A percentile compares a stretch with the other conserved stretches of the same genome.
Conservation (phyloP, 2,113 vertebrate genomes). For the Lycaon pictus region DNA sequence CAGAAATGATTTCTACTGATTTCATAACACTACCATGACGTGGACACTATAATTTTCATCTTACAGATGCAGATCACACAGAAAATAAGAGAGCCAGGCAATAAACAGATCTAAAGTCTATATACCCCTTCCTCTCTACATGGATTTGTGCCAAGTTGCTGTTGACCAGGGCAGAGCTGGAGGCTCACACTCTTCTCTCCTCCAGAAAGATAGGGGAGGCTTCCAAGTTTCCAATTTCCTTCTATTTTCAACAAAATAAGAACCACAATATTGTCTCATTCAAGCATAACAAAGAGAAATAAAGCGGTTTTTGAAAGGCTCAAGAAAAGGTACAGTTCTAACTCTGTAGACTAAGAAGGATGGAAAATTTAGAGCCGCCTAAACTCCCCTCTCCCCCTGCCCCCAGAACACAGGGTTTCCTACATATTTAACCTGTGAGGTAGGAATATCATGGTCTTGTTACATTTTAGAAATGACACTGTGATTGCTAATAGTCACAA, state of each 20-base stretch:
- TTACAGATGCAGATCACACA: background rate
- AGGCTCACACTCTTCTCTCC: background rate
- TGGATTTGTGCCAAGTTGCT: conserved; percentile 27
- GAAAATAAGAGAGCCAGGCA: background rate
- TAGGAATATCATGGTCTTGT: background rate
- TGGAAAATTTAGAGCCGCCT: background rate
- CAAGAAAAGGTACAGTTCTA: background rate
- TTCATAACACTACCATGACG: background rate
- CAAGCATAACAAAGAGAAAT: background rate
- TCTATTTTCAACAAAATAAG: conserved; percentile 21
- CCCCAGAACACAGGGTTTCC: background rate
- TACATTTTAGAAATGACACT: background rate
- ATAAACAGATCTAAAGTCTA: background rate
- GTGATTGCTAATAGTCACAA: background rate
- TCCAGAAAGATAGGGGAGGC: background rate
- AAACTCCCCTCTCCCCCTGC: too few relatives aligned
- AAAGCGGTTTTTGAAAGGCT: background rate
- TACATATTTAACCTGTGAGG: background rate
- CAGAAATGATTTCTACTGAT: background rate
- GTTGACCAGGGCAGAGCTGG: background rate
- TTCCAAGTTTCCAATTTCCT: conserved; percentile 36
- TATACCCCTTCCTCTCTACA: background rate
- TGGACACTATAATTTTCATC: background rate
- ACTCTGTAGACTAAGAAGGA: background rate
- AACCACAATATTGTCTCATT: conserved; percentile 30